Evolutionary conservation across 2,113 vertebrate species (phyloP).

Genomic region (Martes martes): DNA sequence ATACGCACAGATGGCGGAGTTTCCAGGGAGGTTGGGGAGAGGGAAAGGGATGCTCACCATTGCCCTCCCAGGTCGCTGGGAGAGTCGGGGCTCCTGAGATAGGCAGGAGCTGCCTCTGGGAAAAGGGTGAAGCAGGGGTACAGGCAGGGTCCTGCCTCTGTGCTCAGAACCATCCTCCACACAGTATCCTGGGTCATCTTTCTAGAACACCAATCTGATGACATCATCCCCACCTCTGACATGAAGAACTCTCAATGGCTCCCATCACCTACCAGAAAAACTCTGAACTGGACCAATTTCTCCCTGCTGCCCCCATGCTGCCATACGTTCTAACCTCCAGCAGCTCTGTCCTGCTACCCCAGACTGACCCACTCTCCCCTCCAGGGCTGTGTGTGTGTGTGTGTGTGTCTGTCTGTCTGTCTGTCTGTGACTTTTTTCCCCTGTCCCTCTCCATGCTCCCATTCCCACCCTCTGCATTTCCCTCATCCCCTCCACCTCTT

Average conservation of each 20-base stretch:
- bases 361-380: neutral
- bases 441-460: neutral
- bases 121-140: neutral
- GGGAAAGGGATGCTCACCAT: too few relatives aligned
- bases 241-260: neutral
- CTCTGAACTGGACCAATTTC: neutral
- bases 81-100: neutral
- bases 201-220: neutral
- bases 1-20: neutral
- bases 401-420: too few relatives aligned
- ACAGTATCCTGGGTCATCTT: neutral
- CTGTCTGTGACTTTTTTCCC: neutral
- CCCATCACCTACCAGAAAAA: neutral
- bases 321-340: neutral
- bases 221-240: neutral
- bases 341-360: neutral
- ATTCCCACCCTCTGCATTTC: neutral
- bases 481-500: neutral
- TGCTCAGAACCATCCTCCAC: neutral
- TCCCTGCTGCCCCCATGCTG: rapidly evolving
- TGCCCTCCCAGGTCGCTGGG: neutral
- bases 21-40: neutral
- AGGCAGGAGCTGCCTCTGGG: neutral
- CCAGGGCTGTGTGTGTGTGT: neutral
- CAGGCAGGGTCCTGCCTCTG: rapidly evolving